phyloP scores from a whole-genome alignment of 1,140 invertebrate species.

The Geopemphigus sp. region DNA sequence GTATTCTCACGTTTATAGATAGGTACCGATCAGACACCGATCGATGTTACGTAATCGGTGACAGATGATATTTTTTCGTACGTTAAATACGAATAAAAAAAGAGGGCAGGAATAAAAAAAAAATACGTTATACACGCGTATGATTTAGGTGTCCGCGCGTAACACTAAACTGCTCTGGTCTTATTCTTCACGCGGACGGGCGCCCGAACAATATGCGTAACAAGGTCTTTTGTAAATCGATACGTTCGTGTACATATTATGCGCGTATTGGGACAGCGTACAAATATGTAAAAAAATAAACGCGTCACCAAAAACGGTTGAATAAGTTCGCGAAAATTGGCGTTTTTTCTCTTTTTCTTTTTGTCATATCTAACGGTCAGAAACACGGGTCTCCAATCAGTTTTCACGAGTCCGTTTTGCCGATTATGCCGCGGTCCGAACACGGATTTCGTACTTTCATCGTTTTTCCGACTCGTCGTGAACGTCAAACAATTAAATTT shows the following conservation, averaged over 20 bases:
- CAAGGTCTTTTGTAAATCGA: conserved; percentile 40
- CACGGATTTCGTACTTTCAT: too few relatives aligned
- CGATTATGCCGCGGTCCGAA: too few relatives aligned
- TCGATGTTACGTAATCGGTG: conserved; percentile 21
- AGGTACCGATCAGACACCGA: not conserved
- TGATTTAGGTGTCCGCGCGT: conserved; percentile 20
- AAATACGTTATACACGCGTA: not conserved
- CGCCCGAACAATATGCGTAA: conserved; percentile 9
- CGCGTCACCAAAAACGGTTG: conserved; percentile 14
- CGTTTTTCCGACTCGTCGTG: too few relatives aligned
- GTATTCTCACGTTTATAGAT: not conserved
- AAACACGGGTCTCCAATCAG: too few relatives aligned
- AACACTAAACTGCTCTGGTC: conserved; percentile 30
- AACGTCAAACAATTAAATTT: too few relatives aligned
- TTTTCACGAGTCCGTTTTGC: too few relatives aligned
- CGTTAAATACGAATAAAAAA: conserved; percentile 24
- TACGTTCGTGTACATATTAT: not conserved
- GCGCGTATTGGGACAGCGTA: not conserved
- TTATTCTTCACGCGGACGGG: conserved; percentile 3
- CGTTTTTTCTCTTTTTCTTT: not conserved
- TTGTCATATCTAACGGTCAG: too few relatives aligned
- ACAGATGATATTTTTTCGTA: conserved; percentile 5
- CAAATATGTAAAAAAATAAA: conserved; percentile 2
- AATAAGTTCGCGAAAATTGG: not conserved
- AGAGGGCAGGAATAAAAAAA: not conserved